Conservation (phyloP, 2,888 invertebrate species). For the Melanchra persicariae region DNA sequence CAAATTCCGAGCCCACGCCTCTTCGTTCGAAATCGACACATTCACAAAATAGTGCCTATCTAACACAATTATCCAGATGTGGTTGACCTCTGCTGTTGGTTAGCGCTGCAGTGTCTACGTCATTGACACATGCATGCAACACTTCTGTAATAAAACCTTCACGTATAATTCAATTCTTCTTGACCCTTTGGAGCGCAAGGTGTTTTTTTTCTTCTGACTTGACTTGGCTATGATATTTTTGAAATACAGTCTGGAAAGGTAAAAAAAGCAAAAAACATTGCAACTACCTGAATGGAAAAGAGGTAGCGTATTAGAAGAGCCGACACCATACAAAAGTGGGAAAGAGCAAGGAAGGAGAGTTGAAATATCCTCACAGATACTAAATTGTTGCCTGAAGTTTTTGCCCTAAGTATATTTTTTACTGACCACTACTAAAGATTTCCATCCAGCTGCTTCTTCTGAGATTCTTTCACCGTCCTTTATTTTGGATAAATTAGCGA, state of each 20-base stretch:
- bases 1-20: constrained; percentile 34
- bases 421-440: not conserved
- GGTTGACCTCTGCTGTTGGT: constrained; percentile 55
- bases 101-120: constrained; percentile 49
- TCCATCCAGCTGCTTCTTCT: not conserved
- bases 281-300: too few relatives aligned
- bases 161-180: not conserved
- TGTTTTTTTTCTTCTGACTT: not conserved
- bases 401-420: not conserved
- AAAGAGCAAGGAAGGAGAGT: too few relatives aligned
- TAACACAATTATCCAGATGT: constrained; percentile 53
- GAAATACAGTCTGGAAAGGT: not conserved
- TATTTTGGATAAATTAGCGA: not conserved
- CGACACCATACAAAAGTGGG: too few relatives aligned
- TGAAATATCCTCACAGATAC: too few relatives aligned
- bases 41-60: constrained; percentile 43
- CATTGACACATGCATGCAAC: constrained; percentile 34
- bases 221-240: not conserved
- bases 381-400: not conserved
- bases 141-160: constrained; percentile 38
- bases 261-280: too few relatives aligned
- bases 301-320: too few relatives aligned
- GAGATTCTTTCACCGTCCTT: not conserved
- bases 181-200: not conserved
- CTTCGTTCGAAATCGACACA: constrained; percentile 20